These are phyloP conservation scores for Tauraco hartlaubi DNA, from an alignment of 2,797 vertebrate genomes.

Conservation along the genomic window DNA sequence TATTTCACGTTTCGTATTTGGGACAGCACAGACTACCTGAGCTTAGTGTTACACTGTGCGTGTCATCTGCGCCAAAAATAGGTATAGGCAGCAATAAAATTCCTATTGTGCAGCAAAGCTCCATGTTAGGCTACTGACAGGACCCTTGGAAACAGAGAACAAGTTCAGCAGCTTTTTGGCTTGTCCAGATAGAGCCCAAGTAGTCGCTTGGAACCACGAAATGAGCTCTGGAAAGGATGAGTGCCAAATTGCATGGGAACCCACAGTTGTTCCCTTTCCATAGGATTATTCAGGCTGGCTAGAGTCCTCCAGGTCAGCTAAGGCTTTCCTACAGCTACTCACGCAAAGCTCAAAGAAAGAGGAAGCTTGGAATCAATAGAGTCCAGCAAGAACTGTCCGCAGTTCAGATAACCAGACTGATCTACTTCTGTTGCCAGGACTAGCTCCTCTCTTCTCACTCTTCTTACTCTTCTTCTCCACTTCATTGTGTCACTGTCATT, in stretches of 20 bases:
- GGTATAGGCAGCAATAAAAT: fast-evolving
- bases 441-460: not conserved
- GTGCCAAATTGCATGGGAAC: fast-evolving
- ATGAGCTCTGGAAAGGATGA: not conserved
- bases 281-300: fast-evolving
- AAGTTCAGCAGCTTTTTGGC: not conserved
- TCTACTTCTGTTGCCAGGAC: not conserved
- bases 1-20: fast-evolving
- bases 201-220: fast-evolving
- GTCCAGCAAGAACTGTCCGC: fast-evolving
- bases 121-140: fast-evolving
- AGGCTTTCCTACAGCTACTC: not conserved
- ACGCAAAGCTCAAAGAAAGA: not conserved
- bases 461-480: not conserved
- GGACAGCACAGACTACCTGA: not conserved
- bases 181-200: not conserved
- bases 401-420: not conserved
- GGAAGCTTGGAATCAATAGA: not conserved
- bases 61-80: fast-evolving
- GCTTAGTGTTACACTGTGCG: fast-evolving
- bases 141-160: not conserved
- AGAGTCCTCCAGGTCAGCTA: fast-evolving
- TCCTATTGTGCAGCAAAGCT: not conserved
- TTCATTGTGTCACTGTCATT: not conserved
- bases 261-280: fast-evolving